Percentiles rank a stretch among this genome's conserved stretches.
These are phyloP conservation scores for Eleginops maclovinus DNA, from an alignment of 2,113 vertebrate genomes.

Conservation along the genomic window DNA sequence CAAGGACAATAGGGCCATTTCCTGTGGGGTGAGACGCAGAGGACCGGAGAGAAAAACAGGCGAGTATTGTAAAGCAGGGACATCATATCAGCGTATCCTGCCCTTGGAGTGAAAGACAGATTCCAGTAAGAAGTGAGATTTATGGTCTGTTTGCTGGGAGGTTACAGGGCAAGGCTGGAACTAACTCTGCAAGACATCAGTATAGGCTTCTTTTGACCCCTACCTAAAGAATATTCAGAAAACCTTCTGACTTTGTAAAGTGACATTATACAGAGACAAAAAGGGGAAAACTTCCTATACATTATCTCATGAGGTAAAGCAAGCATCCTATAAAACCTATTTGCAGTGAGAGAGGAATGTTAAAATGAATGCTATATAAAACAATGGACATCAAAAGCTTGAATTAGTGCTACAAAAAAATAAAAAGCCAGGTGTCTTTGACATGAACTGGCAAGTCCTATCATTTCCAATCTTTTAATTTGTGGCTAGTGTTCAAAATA, in stretches of 20 bases:
- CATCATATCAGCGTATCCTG: slow-evolving; percentile 59
- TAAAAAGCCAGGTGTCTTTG: slow-evolving; percentile 33
- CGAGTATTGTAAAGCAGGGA: slow-evolving; percentile 64
- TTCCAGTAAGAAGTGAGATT: slow-evolving; percentile 35
- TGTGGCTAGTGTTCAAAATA: slow-evolving; percentile 62
- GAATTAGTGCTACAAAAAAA: slow-evolving; percentile 1
- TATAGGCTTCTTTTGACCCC: slow-evolving; percentile 9
- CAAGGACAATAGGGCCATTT: slow-evolving; percentile 76
- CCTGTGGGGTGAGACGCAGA: slow-evolving; percentile 52
- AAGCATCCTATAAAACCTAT: background rate
- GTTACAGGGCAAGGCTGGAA: slow-evolving; percentile 14
- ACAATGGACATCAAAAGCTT: slow-evolving; percentile 10
- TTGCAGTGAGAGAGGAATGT: background rate
- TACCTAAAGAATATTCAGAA: background rate
- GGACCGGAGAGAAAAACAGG: slow-evolving; percentile 56
- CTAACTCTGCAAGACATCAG: slow-evolving; percentile 19
- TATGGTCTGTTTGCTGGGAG: slow-evolving; percentile 40
- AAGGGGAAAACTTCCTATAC: background rate
- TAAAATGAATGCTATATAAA: background rate
- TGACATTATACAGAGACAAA: background rate
- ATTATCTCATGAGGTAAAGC: background rate
- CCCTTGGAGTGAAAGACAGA: slow-evolving; percentile 52
- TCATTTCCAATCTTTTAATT: slow-evolving; percentile 58
- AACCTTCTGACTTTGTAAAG: background rate
- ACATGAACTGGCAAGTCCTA: slow-evolving; percentile 10